These are phyloP conservation scores for Halocaridina rubra DNA, from an alignment of 2,888 invertebrate genomes.

Conservation along the genomic window DNA sequence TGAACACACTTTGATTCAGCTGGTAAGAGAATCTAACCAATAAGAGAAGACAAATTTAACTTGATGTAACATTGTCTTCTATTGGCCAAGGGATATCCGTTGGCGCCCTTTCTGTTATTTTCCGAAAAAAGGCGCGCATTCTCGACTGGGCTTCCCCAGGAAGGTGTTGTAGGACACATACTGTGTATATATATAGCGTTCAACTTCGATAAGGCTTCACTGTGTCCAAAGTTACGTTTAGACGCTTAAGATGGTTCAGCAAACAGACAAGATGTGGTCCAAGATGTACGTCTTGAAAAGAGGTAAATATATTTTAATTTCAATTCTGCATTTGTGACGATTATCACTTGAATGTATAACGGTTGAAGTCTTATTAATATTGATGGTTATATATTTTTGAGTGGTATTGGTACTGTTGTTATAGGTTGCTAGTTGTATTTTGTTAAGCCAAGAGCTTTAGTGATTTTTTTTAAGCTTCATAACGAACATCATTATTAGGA, in stretches of 20 bases:
- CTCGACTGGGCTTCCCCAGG: too few species aligned
- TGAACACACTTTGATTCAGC: too few species aligned
- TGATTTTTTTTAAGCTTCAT: not conserved
- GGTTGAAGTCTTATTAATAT: too few species aligned
- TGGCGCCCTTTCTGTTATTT: conserved; percentile 10
- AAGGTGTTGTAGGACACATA: too few species aligned
- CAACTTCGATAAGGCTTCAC: not conserved
- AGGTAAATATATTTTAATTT: too few species aligned
- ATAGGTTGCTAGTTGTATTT: not conserved
- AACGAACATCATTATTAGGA: not conserved
- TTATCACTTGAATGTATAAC: too few species aligned
- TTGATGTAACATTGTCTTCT: not conserved
- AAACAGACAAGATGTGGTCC: conserved; percentile 59
- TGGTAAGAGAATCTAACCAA: too few species aligned
- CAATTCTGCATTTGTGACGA: too few species aligned
- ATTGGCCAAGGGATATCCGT: conserved; percentile 17
- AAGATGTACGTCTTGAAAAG: conserved; percentile 63
- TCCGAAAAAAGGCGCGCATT: not conserved
- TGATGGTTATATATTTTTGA: not conserved
- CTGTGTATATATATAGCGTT: not conserved
- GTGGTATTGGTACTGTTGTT: too few species aligned
- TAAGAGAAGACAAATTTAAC: too few species aligned
- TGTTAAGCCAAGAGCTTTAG: not conserved
- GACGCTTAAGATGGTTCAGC: conserved; percentile 4
- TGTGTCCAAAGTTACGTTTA: not conserved